These are phyloP conservation scores for Thalassarche chlororhynchos DNA, from an alignment of 2,113 vertebrate genomes.

Conservation along the genomic window DNA sequence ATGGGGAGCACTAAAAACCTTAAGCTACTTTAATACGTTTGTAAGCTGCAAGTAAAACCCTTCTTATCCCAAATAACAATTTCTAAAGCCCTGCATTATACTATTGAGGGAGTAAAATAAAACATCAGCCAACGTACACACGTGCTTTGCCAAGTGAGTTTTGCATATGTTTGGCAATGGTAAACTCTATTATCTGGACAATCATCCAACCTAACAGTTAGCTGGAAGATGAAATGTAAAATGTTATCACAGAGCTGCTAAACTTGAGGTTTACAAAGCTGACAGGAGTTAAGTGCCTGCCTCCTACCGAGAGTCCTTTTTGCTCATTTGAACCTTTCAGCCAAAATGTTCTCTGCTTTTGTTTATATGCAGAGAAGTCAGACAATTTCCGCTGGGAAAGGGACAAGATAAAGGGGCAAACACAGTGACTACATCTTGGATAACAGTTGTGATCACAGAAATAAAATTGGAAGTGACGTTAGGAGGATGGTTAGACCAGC, in stretches of 20 bases:
- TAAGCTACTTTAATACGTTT: slow-evolving; percentile 36
- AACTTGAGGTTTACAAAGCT: background rate
- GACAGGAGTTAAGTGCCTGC: background rate
- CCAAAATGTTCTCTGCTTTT: background rate
- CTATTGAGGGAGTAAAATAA: slow-evolving; percentile 3
- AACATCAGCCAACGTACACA: slow-evolving; percentile 28
- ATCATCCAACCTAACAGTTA: background rate
- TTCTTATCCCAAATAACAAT: slow-evolving; percentile 35
- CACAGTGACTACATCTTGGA: background rate
- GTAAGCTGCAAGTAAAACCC: slow-evolving; percentile 26
- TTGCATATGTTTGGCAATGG: background rate
- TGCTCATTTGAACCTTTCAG: background rate
- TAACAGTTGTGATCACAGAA: background rate
- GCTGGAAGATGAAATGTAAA: background rate
- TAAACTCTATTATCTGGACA: background rate
- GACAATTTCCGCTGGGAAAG: background rate
- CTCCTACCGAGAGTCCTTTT: background rate
- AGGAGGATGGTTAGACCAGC: background rate
- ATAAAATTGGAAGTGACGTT: background rate
- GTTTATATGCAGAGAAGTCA: background rate
- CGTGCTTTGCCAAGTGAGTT: background rate
- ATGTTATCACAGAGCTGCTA: background rate
- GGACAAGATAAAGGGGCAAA: background rate
- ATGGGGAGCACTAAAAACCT: slow-evolving; percentile 25
- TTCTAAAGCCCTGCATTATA: slow-evolving; percentile 9